Percentiles rank a stretch among this genome's conserved stretches.
These are phyloP conservation scores for pig (Sus scrofa) DNA, from an alignment of 2,113 vertebrate genomes.

Conservation along the genomic window DNA sequence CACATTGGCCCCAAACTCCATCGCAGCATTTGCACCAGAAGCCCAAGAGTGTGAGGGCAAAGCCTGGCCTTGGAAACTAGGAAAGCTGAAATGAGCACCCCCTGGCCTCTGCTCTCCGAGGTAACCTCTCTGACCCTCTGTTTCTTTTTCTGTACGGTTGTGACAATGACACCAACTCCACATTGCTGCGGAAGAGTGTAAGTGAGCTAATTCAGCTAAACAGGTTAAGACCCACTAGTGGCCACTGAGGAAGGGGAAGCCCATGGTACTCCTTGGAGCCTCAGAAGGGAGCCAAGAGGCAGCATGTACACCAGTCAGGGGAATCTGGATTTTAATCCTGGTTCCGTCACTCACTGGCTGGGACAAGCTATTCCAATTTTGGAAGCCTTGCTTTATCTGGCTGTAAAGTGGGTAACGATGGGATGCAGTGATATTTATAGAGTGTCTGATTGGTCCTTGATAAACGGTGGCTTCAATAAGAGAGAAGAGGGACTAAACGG, in stretches of 20 bases:
- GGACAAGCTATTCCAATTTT: neutral
- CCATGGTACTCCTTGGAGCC: neutral
- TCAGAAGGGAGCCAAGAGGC: neutral
- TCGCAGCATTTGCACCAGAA: neutral
- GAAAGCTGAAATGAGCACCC: neutral
- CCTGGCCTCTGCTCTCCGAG: neutral
- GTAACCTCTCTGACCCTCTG: neutral
- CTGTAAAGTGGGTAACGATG: neutral
- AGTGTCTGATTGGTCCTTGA: neutral
- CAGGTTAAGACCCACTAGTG: too few species aligned
- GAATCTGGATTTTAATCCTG: neutral
- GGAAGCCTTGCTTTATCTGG: neutral
- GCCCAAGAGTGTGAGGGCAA: neutral
- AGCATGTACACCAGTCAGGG: rapidly evolving
- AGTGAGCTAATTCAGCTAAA: too few species aligned
- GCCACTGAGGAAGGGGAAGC: rapidly evolving
- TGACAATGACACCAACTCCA: neutral
- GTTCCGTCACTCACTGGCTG: neutral
- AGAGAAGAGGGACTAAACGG: neutral
- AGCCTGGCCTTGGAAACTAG: neutral
- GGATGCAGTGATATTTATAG: neutral
- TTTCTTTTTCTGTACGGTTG: neutral
- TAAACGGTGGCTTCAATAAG: neutral
- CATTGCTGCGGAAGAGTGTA: neutral
- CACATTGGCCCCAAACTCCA: neutral